Evolutionary conservation across 1,140 invertebrate genomes (phyloP), one percentile per base, ranked within the genome.

Genomic region (Carposina sasakii): DNA sequence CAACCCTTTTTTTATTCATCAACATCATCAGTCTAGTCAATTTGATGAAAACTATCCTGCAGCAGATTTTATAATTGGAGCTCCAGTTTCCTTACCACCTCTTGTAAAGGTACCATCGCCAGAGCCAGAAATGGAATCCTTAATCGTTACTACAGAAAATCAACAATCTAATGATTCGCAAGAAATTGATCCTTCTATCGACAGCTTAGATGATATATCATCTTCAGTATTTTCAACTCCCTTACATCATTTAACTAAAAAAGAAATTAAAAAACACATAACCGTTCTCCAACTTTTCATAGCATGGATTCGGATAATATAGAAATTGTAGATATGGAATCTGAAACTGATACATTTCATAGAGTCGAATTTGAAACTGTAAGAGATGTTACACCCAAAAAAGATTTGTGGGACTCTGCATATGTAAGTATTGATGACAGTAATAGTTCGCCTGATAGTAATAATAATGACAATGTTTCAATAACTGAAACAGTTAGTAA

Each of bases 401-500:
- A 69, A 63, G 81, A 86, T 49, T 74, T 73, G 43, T 82, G 83
- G 76, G 85, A 86, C 63, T 86, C 85, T 16, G 85, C 85, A 8
- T 86, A 86, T 56, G 81, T 85, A 48, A 86, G 85, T 63, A 86
- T 86, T 30, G 85, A 86, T 48, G 85, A 86, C 40, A 75, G 69
- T 47, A 81, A 67, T 51, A 74, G 68, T 54, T 72, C 72, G 12
- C 72, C 78, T 20, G 81, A 84, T 50, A 74, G 40, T 24, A 81
- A 78, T 52, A 71, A 71, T 47, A 78, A 72, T 47, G 76, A 71
- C 45, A 71, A 60, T 50, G 58, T 41, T 43, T 45, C 20, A 17
- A 43, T 54, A 22, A 58, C 23, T 42, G 70, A 73, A 20, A 42
- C 49, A 34, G 26, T 61, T 43, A 58, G 62, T 48, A 81, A 74